Conservation (phyloP, 2,113 vertebrate genomes). For the Aldabrachelys gigantea region DNA sequence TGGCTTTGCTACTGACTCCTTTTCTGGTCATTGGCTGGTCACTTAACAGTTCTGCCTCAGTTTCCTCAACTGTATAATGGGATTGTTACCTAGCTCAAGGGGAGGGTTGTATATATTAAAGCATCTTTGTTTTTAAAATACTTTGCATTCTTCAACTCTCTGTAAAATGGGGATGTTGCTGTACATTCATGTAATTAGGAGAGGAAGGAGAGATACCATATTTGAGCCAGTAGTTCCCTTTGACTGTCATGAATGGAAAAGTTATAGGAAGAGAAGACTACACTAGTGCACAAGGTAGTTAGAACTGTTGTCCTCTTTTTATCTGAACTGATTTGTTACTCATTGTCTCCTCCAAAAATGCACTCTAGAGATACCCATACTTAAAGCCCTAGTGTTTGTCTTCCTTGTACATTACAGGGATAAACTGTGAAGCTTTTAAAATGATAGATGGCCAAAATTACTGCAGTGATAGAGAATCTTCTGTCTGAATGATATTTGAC, state of each 20-base stretch:
- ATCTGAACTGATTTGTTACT: not conserved
- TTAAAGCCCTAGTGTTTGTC: not conserved
- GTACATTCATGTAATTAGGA: not conserved
- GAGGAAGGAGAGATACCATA: not conserved
- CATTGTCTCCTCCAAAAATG: not conserved
- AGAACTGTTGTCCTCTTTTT: not conserved
- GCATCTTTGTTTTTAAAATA: not conserved
- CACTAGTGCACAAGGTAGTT: not conserved
- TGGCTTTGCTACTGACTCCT: slow-evolving; percentile 1
- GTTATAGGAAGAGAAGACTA: not conserved
- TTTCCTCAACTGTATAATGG: not conserved
- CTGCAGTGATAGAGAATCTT: not conserved
- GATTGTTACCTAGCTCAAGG: not conserved
- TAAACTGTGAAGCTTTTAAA: not conserved
- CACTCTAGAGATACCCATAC: not conserved
- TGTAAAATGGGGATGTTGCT: not conserved
- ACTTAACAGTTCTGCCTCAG: not conserved
- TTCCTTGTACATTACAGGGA: not conserved
- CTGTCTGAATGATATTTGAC: not conserved
- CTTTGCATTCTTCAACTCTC: not conserved
- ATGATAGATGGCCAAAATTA: not conserved
- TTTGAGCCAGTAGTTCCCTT: not conserved
- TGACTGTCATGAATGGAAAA: not conserved
- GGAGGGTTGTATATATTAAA: not conserved
- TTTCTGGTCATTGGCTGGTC: not conserved